A percentile compares a stretch with the other conserved stretches of the same genome.
These are phyloP conservation scores for Pipistrellus pipistrellus DNA, from an alignment of 2,797 vertebrate species.

Conservation along the genomic window DNA sequence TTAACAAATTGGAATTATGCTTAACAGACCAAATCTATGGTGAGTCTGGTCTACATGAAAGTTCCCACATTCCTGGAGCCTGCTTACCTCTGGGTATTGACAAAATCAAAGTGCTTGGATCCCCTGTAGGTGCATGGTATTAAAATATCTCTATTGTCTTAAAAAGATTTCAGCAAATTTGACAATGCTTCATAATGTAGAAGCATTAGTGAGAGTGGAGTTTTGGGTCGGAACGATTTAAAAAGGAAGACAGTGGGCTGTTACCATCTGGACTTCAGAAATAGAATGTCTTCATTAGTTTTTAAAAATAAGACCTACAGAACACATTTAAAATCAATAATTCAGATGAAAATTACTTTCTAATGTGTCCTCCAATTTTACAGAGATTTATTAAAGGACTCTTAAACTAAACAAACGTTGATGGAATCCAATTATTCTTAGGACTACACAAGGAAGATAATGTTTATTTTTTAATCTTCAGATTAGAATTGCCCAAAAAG, in stretches of 20 bases:
- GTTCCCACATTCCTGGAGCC: neutral
- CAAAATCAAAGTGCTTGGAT: neutral
- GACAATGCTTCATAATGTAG: neutral
- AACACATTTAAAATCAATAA: neutral
- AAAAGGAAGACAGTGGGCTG: neutral
- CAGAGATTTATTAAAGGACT: neutral
- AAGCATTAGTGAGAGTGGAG: neutral
- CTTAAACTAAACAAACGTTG: slow-evolving; percentile 10
- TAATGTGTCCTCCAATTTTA: neutral
- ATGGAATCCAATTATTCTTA: neutral
- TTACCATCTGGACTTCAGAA: neutral
- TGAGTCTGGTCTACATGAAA: neutral
- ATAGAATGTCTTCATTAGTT: neutral
- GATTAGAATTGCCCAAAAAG: neutral
- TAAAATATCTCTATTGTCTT: neutral
- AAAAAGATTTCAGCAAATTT: slow-evolving; percentile 26
- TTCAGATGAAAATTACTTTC: slow-evolving; percentile 25
- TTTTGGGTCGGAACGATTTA: neutral
- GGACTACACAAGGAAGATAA: neutral
- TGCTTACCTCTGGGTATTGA: neutral
- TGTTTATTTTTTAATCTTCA: slow-evolving; percentile 46
- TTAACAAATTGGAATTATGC: neutral
- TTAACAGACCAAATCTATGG: neutral
- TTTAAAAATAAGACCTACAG: neutral
- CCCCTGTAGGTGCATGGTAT: neutral